These are phyloP conservation scores for Chlorops oryzae DNA, from an alignment of 1,140 invertebrate genomes.

Conservation along the genomic window DNA sequence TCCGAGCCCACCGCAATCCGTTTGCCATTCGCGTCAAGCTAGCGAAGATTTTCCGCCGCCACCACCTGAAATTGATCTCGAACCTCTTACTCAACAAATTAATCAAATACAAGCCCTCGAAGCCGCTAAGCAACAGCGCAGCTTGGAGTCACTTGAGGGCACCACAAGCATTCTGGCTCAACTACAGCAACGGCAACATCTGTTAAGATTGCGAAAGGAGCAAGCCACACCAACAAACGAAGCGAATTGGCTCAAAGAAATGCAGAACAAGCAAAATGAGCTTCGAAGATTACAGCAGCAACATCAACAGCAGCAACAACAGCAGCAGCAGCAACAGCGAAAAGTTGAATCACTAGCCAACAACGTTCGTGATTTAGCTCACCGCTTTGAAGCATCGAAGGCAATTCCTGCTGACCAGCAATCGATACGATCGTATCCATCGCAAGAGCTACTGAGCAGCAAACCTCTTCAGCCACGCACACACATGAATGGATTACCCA, in stretches of 20 bases:
- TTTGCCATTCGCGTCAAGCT: constrained; percentile 72
- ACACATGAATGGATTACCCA: constrained; percentile 42
- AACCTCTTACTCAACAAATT: constrained; percentile 53
- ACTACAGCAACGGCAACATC: constrained; percentile 56
- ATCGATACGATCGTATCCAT: constrained; percentile 35
- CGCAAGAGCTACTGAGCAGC: constrained; percentile 35
- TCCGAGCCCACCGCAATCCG: constrained; percentile 66
- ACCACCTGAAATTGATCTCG: constrained; percentile 67
- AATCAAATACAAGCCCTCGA: constrained; percentile 48
- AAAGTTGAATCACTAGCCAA: constrained; percentile 38
- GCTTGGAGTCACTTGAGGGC: constrained; percentile 34
- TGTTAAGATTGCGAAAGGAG: constrained; percentile 63
- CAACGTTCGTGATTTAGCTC: constrained; percentile 68
- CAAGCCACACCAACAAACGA: constrained; percentile 37
- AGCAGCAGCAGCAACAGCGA: constrained; percentile 7
- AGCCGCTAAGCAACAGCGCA: constrained; percentile 40
- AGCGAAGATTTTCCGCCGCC: constrained; percentile 86
- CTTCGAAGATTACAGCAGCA: constrained; percentile 55
- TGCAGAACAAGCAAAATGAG: constrained; percentile 71
- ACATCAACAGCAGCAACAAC: constrained; percentile 11
- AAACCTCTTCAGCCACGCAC: constrained; percentile 26
- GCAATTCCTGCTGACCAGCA: constrained; percentile 1
- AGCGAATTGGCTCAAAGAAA: constrained; percentile 64
- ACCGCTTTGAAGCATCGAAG: constrained; percentile 62
- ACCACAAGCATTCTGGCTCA: constrained; percentile 61